Evolutionary conservation across 2,888 invertebrate species (phyloP).

Genomic region (Eurois occulta): DNA sequence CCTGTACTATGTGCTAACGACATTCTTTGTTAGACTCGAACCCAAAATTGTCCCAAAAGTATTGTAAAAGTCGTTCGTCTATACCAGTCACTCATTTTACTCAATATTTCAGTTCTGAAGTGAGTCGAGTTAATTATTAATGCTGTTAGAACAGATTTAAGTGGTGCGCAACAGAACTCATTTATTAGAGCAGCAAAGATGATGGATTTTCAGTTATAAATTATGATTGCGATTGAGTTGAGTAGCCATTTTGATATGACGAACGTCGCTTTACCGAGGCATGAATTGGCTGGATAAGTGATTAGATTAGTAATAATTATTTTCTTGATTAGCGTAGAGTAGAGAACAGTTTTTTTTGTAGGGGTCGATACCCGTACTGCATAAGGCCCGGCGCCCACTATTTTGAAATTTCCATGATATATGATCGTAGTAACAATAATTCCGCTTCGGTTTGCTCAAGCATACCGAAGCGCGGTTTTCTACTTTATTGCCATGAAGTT

Average conservation of each 20-base stretch:
- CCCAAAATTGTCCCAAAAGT: neutral
- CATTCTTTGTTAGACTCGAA: neutral
- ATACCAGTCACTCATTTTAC: conserved; percentile 22
- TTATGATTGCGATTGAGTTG: conserved; percentile 46
- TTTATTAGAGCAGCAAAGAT: conserved; percentile 52
- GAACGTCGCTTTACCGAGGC: neutral
- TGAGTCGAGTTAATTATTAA: conserved; percentile 59
- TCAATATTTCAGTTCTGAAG: conserved; percentile 44
- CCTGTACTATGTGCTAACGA: neutral
- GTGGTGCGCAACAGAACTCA: conserved; percentile 53
- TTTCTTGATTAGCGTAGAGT: neutral
- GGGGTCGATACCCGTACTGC: too few relatives aligned
- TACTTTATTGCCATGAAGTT: too few relatives aligned
- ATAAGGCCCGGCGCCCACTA: too few relatives aligned
- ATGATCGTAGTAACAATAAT: too few relatives aligned
- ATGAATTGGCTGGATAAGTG: conserved; percentile 10
- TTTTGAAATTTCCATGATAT: too few relatives aligned
- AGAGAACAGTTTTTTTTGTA: too few relatives aligned
- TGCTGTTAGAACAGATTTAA: conserved; percentile 61
- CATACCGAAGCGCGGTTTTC: too few relatives aligned
- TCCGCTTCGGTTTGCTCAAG: too few relatives aligned
- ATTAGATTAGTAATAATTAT: neutral
- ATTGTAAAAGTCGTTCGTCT: conserved; percentile 43
- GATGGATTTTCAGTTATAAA: conserved; percentile 55
- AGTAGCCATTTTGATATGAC: conserved; percentile 26